Conservation (phyloP, 2,888 invertebrate genomes). For the Conus canariensis region DNA sequence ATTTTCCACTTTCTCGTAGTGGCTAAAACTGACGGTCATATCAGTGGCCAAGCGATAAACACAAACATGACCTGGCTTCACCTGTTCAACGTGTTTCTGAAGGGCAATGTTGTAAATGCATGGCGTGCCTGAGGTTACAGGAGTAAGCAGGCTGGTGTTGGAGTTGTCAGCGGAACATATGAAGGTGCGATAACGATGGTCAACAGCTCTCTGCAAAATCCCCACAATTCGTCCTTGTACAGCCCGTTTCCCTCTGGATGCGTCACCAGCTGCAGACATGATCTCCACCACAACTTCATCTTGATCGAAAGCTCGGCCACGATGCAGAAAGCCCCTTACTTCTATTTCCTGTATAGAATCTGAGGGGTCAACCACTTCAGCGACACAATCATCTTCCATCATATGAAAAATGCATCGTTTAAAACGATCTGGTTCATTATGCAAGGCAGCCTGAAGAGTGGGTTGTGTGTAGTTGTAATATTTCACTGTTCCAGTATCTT, state of each 20-base stretch:
- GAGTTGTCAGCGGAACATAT: slow-evolving; percentile 68
- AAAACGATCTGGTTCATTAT: slow-evolving; percentile 60
- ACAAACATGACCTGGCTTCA: slow-evolving; percentile 46
- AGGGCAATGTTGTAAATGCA: slow-evolving; percentile 56
- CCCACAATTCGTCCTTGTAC: slow-evolving; percentile 64
- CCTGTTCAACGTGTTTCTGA: slow-evolving; percentile 28
- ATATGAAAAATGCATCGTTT: slow-evolving; percentile 63
- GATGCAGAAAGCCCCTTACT: slow-evolving; percentile 48
- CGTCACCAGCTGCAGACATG: slow-evolving; percentile 43
- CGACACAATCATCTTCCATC: slow-evolving; percentile 50
- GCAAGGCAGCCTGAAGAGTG: slow-evolving; percentile 55
- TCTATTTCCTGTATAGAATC: slow-evolving; percentile 43
- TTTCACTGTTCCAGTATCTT: slow-evolving; percentile 17
- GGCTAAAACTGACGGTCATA: slow-evolving; percentile 60
- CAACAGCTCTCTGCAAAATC: slow-evolving; percentile 63
- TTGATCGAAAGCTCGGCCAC: slow-evolving; percentile 68
- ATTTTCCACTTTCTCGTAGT: slow-evolving; percentile 65
- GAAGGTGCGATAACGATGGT: slow-evolving; percentile 65
- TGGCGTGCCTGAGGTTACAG: slow-evolving; percentile 67
- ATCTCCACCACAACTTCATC: slow-evolving; percentile 74
- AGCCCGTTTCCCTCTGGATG: background rate
- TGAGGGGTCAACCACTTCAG: slow-evolving; percentile 51
- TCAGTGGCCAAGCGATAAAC: slow-evolving; percentile 46
- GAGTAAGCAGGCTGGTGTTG: slow-evolving; percentile 69
- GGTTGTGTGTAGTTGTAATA: slow-evolving; percentile 52